Conservation (phyloP, 2,888 invertebrate genomes). For the Micropterix aruncella region DNA sequence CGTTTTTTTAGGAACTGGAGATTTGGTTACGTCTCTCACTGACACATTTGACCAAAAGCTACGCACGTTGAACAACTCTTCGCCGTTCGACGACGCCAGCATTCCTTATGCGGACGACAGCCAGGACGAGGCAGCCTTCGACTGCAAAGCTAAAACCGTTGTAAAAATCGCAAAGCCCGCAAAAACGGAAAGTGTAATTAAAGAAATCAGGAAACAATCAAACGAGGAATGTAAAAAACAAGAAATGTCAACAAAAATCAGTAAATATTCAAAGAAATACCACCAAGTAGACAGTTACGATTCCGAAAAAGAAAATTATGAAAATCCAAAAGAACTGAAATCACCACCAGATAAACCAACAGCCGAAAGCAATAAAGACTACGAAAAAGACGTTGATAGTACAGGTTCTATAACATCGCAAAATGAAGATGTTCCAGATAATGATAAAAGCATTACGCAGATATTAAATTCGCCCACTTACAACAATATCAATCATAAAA, state of each 20-base stretch:
- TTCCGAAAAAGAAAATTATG: constrained; percentile 4
- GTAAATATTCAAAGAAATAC: constrained; percentile 14
- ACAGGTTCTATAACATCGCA: constrained; percentile 11
- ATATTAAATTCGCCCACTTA: background rate
- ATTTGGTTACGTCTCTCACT: constrained; percentile 68
- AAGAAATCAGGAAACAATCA: background rate
- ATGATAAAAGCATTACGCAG: constrained; percentile 20
- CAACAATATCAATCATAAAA: background rate
- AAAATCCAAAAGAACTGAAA: constrained; percentile 9
- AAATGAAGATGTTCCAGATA: constrained; percentile 22
- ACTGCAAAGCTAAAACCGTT: background rate
- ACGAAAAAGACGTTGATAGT: constrained; percentile 21
- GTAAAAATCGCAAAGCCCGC: background rate
- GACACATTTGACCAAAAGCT: constrained; percentile 76
- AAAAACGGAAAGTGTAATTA: background rate
- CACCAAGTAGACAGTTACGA: constrained; percentile 15
- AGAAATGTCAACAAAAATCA: constrained; percentile 6
- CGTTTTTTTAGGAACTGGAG: constrained; percentile 65
- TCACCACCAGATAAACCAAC: constrained; percentile 11
- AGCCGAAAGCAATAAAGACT: constrained; percentile 22
- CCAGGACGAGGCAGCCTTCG: constrained; percentile 29
- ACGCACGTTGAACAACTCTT: constrained; percentile 55
- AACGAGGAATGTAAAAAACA: constrained; percentile 6
- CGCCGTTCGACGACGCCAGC: constrained; percentile 50
- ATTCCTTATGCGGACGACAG: constrained; percentile 60